Evolutionary conservation across 1,140 invertebrate species (phyloP), one percentile per base, ranked within the genome.

Genomic region (Drosophila navojoa): DNA sequence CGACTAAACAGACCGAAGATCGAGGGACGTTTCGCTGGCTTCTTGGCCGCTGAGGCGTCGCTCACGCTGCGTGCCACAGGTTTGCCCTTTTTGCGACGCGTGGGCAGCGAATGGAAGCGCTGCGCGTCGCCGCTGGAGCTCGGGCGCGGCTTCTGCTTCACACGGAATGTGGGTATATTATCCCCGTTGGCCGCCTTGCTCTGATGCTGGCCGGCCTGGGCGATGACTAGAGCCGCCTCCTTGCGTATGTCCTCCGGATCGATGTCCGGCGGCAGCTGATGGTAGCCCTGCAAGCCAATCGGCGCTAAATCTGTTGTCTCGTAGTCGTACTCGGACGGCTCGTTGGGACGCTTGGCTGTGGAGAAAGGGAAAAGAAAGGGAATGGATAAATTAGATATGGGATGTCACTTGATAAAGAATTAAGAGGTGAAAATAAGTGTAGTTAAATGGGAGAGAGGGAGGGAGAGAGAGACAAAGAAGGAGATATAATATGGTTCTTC

Each of bases 1-100:
- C 90, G 81, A 60, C 94, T 93, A 74, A 95, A 95, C 3, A 95
- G 79, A 35, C 94, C 94, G 53, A 95, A 94, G 10, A 95, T 92
- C 2, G 94, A 94, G 9, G 93, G 93, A 69, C 87, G 73, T 27
- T 92, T 92, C 5, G 55, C 9, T 2, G 79, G 64, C 59, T 92
- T 92, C 70, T 93, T 93, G 15, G 91, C 92, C 45, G 92, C 92
- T 44, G 92, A 92, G 47, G 92, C 93, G 93, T 94, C 94, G 81
- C 94, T 94, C 5, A 91, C 92, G 50, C 94, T 94, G 0, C 91
- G 73, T 5, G 76, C 64, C 35, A 92, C 77, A 4, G 90, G 91
- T 0, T 92, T 92, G 11, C 73, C 72, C 53, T 92, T 92, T 53
- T 91, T 92, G 15, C 85, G 77, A 1, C 91, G 76, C 25, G 78